phyloP scores from a whole-genome alignment of 2,888 invertebrate species.

The Spisula subtruncata region DNA sequence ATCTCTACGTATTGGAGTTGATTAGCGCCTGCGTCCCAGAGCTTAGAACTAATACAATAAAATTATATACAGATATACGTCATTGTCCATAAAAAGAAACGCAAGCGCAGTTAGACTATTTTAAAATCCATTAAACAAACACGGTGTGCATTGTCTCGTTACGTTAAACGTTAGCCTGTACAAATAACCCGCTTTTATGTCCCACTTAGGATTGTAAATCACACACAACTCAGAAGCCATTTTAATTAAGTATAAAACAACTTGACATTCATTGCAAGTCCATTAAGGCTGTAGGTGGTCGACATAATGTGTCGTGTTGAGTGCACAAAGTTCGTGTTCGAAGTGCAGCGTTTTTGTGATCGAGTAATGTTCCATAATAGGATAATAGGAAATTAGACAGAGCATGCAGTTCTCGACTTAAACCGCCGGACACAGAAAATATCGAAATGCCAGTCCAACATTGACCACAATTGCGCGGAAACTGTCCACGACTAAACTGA shows the following conservation, averaged over 20 bases:
- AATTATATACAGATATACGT: slow-evolving; percentile 36
- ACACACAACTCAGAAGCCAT: not conserved
- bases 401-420: too few relatives aligned
- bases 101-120: not conserved
- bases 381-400: too few relatives aligned
- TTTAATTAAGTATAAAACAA: not conserved
- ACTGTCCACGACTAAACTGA: too few relatives aligned
- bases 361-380: too few relatives aligned
- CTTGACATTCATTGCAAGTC: not conserved
- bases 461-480: too few relatives aligned
- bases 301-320: not conserved
- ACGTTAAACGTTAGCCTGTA: not conserved
- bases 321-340: not conserved
- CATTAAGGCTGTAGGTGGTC: too few relatives aligned
- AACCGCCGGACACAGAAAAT: too few relatives aligned
- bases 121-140: not conserved
- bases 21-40: slow-evolving; percentile 27
- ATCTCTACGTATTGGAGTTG: slow-evolving; percentile 46
- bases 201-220: not conserved
- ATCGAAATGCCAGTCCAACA: too few relatives aligned
- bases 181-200: not conserved
- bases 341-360: not conserved
- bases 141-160: not conserved
- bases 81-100: slow-evolving; percentile 22
- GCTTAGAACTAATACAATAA: slow-evolving; percentile 29